Base-by-base conservation (phyloP, 2,797 vertebrate species). In the Octomys mimax region DNA sequence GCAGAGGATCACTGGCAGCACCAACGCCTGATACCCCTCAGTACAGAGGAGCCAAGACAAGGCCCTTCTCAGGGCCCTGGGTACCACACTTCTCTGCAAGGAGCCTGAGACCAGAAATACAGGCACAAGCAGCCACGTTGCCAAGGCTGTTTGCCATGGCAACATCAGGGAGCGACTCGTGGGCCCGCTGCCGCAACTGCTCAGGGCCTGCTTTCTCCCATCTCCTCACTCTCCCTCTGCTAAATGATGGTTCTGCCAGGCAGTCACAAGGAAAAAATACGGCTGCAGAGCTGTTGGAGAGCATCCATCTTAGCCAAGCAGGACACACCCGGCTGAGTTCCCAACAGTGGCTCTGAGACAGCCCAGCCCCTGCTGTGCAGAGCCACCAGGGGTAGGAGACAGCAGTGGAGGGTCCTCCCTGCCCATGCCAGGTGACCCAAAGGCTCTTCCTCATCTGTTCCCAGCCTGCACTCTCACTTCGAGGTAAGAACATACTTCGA, bases 191-290 rank as follows among this genome's bases (percentile, higher is more conserved):
- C 95, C 87, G 91, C 95, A 84, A 94, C 61, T 83, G 96, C 96
- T 88, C 79, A 87, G 95, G n/a, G 6, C 92, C 87, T 94, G 46
- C 14, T 16, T 39, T 62, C 95, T 94, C 80, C 92, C 94, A 61
- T 71, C 87, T 97, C 92, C 91, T 95, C 2, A 1, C 92, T 94
- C 96, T 96, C 92, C 79, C 91, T 96, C 96, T 68, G 96, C 97
- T 97, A 98, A 98, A 98, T 96, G 95, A 91, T 96, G 98, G 95
- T 78, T 97, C 98, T 98, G 97, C 98, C 98, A 98, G 97, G 96
- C 95, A 94, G 96, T 97, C 98, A 97, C 93, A 95, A 98, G 98
- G 98, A 92, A 97, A 95, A 87, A 96, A 97, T 97, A 97, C 94
- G 84, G 84, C 85, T 6, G 52, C 94, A 26, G 97, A 93, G 95